Evolutionary conservation across 2,888 invertebrate genomes (phyloP).

Genomic region (Flabesymbios commensalis): DNA sequence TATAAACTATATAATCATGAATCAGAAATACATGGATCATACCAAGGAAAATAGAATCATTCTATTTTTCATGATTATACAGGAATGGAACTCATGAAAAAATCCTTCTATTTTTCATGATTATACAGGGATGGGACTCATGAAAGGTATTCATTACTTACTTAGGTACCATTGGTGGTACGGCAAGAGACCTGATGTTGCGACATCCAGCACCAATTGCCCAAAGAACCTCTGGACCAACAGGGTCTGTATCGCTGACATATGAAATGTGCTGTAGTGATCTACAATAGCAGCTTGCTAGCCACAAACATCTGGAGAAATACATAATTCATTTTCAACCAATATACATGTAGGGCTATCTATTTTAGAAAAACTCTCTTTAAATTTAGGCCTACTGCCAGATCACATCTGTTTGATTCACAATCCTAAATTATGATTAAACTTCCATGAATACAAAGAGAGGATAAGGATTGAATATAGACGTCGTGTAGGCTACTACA

Average conservation of each 20-base stretch:
- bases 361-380: too few relatives aligned
- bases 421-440: too few relatives aligned
- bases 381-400: too few relatives aligned
- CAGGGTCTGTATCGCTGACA: slow-evolving; percentile 45
- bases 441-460: too few relatives aligned
- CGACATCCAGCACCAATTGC: slow-evolving; percentile 57
- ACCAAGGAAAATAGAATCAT: too few relatives aligned
- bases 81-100: background rate
- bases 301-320: slow-evolving; percentile 49
- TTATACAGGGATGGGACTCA: background rate
- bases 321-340: too few relatives aligned
- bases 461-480: too few relatives aligned
- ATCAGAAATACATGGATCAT: background rate
- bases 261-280: slow-evolving; percentile 48
- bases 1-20: background rate
- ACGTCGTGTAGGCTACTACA: too few relatives aligned
- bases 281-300: slow-evolving; percentile 51
- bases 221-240: slow-evolving; percentile 55
- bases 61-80: background rate
- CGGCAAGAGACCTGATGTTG: slow-evolving; percentile 45
- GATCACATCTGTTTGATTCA: too few relatives aligned
- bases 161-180: slow-evolving; percentile 50
- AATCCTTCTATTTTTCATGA: background rate
- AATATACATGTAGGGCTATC: background rate
- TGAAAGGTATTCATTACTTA: slow-evolving; percentile 26